These are phyloP conservation scores for Dolichotis patagonum DNA, from an alignment of 2,113 vertebrate species.

Conservation along the genomic window DNA sequence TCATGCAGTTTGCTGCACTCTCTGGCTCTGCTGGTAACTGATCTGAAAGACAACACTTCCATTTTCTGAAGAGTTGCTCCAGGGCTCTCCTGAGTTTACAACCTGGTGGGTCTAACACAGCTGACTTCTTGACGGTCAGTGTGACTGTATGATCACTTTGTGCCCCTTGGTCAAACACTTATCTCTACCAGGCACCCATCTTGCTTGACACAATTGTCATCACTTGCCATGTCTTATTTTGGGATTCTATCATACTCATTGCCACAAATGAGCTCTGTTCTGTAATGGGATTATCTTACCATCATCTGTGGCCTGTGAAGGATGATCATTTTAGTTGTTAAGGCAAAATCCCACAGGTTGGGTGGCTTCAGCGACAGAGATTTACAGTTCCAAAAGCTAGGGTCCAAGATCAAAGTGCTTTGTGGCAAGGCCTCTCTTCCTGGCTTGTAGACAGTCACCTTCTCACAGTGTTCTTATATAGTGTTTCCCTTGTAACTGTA, in stretches of 20 bases:
- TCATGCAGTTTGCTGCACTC: background rate
- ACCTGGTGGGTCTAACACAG: background rate
- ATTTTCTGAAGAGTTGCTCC: background rate
- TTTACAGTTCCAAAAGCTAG: background rate
- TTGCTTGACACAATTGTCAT: background rate
- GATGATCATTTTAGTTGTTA: background rate
- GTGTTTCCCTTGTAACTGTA: background rate
- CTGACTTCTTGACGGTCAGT: background rate
- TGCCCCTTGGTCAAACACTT: background rate
- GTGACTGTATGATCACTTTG: background rate
- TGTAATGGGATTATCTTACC: background rate
- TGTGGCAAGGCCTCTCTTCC: background rate
- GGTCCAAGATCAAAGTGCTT: background rate
- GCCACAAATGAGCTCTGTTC: background rate
- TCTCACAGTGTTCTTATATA: background rate
- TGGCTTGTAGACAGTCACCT: background rate
- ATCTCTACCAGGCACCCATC: background rate
- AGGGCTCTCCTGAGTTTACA: background rate
- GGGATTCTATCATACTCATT: background rate
- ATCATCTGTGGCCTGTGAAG: background rate
- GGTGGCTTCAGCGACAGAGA: background rate
- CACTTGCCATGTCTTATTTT: background rate
- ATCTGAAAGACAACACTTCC: background rate
- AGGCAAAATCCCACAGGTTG: background rate
- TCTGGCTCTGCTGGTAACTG: background rate